Base-by-base conservation (phyloP, 2,888 invertebrate genomes). In the Aradus depressus region DNA sequence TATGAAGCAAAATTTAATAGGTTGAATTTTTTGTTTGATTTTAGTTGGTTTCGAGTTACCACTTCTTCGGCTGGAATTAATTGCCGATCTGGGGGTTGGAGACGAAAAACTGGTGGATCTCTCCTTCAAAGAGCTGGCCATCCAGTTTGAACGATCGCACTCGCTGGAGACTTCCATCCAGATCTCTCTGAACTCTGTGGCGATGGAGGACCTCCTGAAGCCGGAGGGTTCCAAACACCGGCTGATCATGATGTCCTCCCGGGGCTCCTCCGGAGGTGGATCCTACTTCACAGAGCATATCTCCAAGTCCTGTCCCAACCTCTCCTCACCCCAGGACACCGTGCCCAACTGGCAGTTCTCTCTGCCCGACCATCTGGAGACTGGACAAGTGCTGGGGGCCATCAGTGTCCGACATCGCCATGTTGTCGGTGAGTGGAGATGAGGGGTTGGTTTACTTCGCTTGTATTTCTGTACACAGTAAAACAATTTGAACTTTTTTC, bases 161-260 rank as follows among this genome's bases (percentile, higher is more conserved):
- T 72, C 71, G 19, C 76, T 76, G 61, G 81, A 84, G 65, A 86
- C 84, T 3, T 77, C 77, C 59, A 73, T 89, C 47, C 81, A 84
- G 69, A 80, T 89, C 12, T 81, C 87, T 0, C 70, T 95, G 5
- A 79, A 86, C 58, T 88, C 92, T 0, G 76, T 95, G 19, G 74
- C 85, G 3, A 88, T 95, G 84, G 92, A 93, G 67, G 93, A 95
- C 69, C 73, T 93, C 3, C 75, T 86, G 5, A 81, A 84, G 63
- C 78, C 82, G 2, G 75, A 77, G 18, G 82, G 82, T 37, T 85
- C 88, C 0, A 80, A 80, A 60, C 85, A 89, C 68, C 77, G 91
- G 28, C 79, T 80, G 65, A 82, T 93, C 75, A 85, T 93, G 66
- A 78, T 84, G 55, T 89, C 87, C 1, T 79, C 69, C 18, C 43